These are phyloP conservation scores for Cerastis rubricosa DNA, from an alignment of 2,888 invertebrate species.

Conservation along the genomic window DNA sequence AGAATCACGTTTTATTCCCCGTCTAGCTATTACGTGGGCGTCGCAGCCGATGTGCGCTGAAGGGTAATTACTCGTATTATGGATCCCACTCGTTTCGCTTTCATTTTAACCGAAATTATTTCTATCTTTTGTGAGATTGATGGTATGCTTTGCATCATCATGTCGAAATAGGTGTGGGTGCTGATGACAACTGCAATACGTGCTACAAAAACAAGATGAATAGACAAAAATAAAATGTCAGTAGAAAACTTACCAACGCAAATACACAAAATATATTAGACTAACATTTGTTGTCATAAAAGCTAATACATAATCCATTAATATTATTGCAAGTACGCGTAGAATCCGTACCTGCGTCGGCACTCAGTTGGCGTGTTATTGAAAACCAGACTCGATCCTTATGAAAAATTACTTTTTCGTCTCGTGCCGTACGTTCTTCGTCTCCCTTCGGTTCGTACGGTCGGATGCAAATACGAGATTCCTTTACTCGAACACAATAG, in stretches of 20 bases:
- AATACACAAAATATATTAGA: conserved; percentile 19
- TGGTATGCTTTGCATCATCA: conserved; percentile 3
- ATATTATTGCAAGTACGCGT: conserved; percentile 62
- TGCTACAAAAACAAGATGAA: background rate
- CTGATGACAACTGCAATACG: background rate
- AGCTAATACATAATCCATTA: conserved; percentile 67
- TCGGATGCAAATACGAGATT: conserved; percentile 86
- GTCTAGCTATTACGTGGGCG: conserved; percentile 8
- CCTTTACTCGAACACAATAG: conserved; percentile 84
- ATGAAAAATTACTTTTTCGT: conserved; percentile 85
- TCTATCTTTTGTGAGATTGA: conserved; percentile 42
- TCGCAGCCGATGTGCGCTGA: conserved; percentile 22
- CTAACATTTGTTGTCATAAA: conserved; percentile 43
- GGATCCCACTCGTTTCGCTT: conserved; percentile 24
- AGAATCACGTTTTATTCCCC: conserved; percentile 20
- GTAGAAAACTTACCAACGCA: background rate
- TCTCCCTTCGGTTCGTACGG: conserved; percentile 78
- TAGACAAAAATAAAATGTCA: background rate
- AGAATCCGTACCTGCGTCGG: conserved; percentile 67
- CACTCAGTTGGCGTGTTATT: conserved; percentile 81
- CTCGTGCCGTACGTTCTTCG: conserved; percentile 75
- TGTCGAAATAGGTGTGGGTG: background rate
- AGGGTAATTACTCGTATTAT: conserved; percentile 51
- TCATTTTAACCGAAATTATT: conserved; percentile 37
- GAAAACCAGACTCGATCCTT: conserved; percentile 81